A percentile compares a stretch with the other conserved stretches of the same genome.
Evolutionary conservation across 2,888 invertebrate species (phyloP).

Genomic region (Polydrusus tereticollis): DNA sequence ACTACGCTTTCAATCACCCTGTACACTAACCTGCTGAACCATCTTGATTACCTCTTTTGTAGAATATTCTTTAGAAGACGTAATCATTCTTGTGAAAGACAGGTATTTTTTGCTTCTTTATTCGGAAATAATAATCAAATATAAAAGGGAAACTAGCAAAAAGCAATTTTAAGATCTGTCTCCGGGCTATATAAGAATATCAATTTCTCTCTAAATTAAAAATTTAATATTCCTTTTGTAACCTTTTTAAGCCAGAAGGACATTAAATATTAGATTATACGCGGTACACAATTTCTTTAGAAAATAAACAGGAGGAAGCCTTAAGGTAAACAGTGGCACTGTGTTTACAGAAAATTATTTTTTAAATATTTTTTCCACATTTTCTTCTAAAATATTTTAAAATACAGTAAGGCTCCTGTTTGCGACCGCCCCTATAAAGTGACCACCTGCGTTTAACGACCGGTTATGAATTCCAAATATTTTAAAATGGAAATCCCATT

Average conservation of each 20-base stretch:
- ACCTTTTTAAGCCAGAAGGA: not conserved
- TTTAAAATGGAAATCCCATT: too few species aligned
- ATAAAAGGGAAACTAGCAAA: constrained; percentile 13
- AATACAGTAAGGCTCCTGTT: too few species aligned
- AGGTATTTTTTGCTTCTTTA: constrained; percentile 1
- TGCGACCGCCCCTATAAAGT: too few species aligned
- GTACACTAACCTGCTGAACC: not conserved
- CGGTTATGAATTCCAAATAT: too few species aligned
- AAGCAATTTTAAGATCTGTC: constrained; percentile 10
- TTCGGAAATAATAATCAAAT: not conserved
- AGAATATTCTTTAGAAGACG: not conserved
- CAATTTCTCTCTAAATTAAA: constrained; percentile 25
- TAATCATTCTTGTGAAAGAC: not conserved
- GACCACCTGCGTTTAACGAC: too few species aligned
- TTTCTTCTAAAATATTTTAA: too few species aligned
- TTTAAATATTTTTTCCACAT: too few species aligned
- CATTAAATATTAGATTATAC: constrained; percentile 8
- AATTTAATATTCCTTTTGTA: constrained; percentile 26
- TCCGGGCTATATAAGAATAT: constrained; percentile 20
- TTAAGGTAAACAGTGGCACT: not conserved
- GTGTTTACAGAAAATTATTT: not conserved
- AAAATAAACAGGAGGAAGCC: constrained; percentile 23
- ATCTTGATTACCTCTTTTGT: not conserved
- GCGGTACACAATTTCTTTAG: constrained; percentile 15
- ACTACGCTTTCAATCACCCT: too few species aligned